Percentiles rank a stretch among this genome's conserved stretches.
phyloP scores from a whole-genome alignment of 2,113 vertebrate species.

The Poeciliopsis retropinna region DNA sequence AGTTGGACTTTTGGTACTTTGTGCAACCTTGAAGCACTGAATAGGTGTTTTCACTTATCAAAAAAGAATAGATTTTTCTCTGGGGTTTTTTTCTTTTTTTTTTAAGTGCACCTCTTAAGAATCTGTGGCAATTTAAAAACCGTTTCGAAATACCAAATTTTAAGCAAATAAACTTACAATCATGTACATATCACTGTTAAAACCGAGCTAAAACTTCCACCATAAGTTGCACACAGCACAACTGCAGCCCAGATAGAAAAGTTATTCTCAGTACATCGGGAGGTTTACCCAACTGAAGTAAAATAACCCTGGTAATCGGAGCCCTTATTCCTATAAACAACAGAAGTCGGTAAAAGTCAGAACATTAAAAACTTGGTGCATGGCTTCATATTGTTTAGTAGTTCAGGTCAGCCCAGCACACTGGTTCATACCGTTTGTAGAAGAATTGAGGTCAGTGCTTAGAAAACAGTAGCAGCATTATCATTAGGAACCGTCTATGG shows the following conservation, averaged over 20 bases:
- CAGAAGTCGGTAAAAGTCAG: background rate
- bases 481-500: slow-evolving; percentile 12
- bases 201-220: background rate
- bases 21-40: too few relatives aligned
- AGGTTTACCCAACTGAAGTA: background rate
- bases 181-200: background rate
- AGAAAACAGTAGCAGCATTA: slow-evolving; percentile 30
- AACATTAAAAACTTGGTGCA: slow-evolving; percentile 19
- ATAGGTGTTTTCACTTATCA: too few relatives aligned
- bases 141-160: background rate
- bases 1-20: too few relatives aligned
- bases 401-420: slow-evolving; percentile 7
- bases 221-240: background rate
- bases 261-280: background rate
- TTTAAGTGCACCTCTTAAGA: too few relatives aligned
- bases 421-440: background rate
- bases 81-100: too few relatives aligned
- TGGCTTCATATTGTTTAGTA: background rate
- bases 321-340: slow-evolving; percentile 18
- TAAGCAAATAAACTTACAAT: background rate
- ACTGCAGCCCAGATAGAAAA: background rate
- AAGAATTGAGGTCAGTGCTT: slow-evolving; percentile 16
- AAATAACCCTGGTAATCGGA: slow-evolving; percentile 5
- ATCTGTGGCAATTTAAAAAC: background rate
- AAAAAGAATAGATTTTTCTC: too few relatives aligned